phyloP scores from a whole-genome alignment of 2,113 vertebrate genomes.

The Sorex araneus region DNA sequence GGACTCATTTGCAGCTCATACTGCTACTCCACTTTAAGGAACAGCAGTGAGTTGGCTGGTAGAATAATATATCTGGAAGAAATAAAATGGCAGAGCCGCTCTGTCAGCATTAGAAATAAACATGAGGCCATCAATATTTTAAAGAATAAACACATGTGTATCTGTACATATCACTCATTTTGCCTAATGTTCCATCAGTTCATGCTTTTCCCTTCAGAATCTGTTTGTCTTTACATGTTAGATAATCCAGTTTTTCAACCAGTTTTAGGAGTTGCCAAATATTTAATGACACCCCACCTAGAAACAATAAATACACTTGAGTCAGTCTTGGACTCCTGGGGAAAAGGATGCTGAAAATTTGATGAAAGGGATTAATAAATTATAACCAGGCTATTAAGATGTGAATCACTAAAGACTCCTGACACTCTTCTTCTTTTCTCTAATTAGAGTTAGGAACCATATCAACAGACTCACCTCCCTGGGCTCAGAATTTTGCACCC shows the following conservation, averaged over 20 bases:
- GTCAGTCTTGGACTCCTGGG: constrained; percentile 89
- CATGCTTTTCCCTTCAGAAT: constrained; percentile 84
- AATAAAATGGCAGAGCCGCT: not conserved
- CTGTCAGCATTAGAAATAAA: not conserved
- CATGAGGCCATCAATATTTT: constrained; percentile 45
- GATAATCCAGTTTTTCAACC: constrained; percentile 86
- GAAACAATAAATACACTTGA: constrained; percentile 93
- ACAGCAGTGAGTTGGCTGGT: not conserved
- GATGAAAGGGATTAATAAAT: constrained; percentile 93
- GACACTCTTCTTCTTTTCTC: constrained; percentile 88
- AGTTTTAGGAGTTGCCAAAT: constrained; percentile 91
- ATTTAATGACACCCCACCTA: constrained; percentile 92
- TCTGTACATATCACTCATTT: constrained; percentile 76
- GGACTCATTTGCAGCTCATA: not conserved
- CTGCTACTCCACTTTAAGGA: constrained; percentile 25
- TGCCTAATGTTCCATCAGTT: constrained; percentile 76
- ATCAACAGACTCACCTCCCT: constrained; percentile 87
- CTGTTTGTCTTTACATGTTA: constrained; percentile 83
- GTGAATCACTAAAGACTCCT: constrained; percentile 90
- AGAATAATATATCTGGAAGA: not conserved
- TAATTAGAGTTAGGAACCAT: constrained; percentile 91
- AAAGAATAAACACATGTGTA: constrained; percentile 72
- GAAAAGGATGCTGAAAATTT: constrained; percentile 91
- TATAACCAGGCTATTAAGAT: constrained; percentile 92
- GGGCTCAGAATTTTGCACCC: constrained; percentile 80